Percentiles rank a stretch among this genome's conserved stretches.
phyloP scores from a whole-genome alignment of 2,888 invertebrate species.

The Tanytarsus gracilentus region DNA sequence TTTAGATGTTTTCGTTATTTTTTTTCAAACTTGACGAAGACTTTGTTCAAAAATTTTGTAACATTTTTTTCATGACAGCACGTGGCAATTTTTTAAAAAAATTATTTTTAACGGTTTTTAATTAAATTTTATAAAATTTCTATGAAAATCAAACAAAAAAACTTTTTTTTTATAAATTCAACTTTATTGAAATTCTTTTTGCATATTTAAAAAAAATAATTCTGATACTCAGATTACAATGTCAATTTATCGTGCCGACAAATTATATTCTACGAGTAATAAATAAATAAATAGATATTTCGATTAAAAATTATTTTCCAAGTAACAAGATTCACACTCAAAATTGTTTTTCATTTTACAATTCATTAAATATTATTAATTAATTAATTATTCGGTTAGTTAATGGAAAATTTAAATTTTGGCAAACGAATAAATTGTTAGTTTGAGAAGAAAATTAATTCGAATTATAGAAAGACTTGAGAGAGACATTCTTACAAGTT shows the following conservation, averaged over 20 bases:
- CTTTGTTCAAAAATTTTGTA: too few relatives aligned
- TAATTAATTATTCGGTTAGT: background rate
- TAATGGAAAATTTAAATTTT: background rate
- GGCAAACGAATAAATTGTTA: too few relatives aligned
- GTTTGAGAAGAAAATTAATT: too few relatives aligned
- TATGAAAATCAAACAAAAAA: too few relatives aligned
- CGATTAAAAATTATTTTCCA: background rate
- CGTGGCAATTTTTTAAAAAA: too few relatives aligned
- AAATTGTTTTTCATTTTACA: background rate
- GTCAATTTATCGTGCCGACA: background rate
- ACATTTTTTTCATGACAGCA: too few relatives aligned
- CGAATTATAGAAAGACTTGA: background rate
- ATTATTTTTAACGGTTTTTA: too few relatives aligned
- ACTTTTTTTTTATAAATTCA: background rate
- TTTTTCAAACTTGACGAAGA: too few relatives aligned
- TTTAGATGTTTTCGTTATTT: too few relatives aligned
- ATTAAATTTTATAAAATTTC: too few relatives aligned
- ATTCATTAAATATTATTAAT: background rate
- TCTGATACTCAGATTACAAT: slow-evolving; percentile 23
- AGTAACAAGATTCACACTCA: background rate
- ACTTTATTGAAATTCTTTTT: background rate
- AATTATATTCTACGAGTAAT: too few relatives aligned
- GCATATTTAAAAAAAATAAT: background rate
- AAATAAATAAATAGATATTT: too few relatives aligned
- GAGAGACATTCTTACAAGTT: slow-evolving; percentile 1